phyloP scores from a whole-genome alignment of 2,797 vertebrate genomes.

The Thaleichthys pacificus region DNA sequence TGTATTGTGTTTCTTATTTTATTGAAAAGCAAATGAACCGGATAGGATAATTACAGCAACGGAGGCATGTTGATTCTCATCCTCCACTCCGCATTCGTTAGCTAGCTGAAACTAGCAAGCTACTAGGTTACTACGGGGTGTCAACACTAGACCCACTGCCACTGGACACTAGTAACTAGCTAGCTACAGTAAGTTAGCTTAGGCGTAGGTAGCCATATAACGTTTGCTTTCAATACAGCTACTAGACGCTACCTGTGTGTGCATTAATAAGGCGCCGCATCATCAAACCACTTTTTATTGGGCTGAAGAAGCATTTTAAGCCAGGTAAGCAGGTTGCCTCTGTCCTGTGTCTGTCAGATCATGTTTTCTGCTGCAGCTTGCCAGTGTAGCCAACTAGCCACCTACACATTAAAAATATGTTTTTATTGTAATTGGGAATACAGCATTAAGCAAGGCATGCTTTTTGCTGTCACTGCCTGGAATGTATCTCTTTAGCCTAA shows the following conservation, averaged over 20 bases:
- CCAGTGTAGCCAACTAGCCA: not conserved
- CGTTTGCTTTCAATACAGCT: too few relatives aligned
- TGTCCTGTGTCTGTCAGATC: not conserved
- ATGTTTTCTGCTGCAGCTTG: too few relatives aligned
- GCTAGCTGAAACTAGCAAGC: constrained; percentile 10
- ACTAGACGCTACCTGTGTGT: too few relatives aligned
- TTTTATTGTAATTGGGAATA: not conserved
- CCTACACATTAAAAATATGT: not conserved
- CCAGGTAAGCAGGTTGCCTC: constrained; percentile 29
- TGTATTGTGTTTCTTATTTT: not conserved
- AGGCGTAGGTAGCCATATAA: too few relatives aligned
- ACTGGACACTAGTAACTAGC: not conserved
- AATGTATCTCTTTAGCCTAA: not conserved
- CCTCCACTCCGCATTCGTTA: not conserved
- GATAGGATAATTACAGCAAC: not conserved
- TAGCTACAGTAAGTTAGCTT: too few relatives aligned
- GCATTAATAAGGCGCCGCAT: too few relatives aligned
- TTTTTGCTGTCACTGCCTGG: too few relatives aligned
- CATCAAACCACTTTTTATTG: not conserved
- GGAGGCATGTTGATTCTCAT: not conserved
- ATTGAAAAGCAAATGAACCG: not conserved
- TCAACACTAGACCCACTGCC: not conserved
- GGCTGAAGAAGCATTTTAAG: not conserved
- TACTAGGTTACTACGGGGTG: constrained; percentile 4
- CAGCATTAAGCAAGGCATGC: too few relatives aligned